These are phyloP conservation scores for Mythimna loreyi DNA, from an alignment of 2,888 invertebrate species.

Conservation along the genomic window DNA sequence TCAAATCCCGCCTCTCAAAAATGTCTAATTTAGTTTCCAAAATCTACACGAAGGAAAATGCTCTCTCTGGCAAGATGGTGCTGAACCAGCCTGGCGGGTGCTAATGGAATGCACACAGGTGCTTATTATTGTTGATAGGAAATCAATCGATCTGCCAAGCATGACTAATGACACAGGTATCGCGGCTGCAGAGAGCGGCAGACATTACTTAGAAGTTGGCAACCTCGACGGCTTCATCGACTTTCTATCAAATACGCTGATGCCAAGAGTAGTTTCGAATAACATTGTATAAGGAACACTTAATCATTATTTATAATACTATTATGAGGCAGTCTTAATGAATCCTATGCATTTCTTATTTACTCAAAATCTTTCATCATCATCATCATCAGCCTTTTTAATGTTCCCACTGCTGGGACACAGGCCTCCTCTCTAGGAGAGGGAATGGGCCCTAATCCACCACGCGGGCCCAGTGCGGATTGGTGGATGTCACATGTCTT, in stretches of 20 bases:
- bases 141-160: constrained; percentile 29
- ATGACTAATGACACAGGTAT: constrained; percentile 7
- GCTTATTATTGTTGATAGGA: not conserved
- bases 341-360: not conserved
- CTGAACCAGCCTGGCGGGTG: not conserved
- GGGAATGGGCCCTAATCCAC: no score
- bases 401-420: no score
- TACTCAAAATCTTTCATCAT: no score
- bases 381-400: no score
- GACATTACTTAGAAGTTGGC: constrained; percentile 29
- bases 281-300: not conserved
- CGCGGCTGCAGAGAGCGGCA: constrained; percentile 13
- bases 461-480: no score
- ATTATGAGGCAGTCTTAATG: not conserved
- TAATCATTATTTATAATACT: not conserved
- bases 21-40: not conserved
- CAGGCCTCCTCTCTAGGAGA: no score
- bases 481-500: no score
- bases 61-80: no score
- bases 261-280: constrained; percentile 28
- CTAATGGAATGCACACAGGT: not conserved
- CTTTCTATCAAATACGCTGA: constrained; percentile 22
- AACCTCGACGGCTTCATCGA: not conserved
- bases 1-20: not conserved
- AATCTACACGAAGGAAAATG: not conserved